These are phyloP conservation scores for Oncopodura yosiiana DNA, from an alignment of 1,140 invertebrate genomes.

Conservation along the genomic window DNA sequence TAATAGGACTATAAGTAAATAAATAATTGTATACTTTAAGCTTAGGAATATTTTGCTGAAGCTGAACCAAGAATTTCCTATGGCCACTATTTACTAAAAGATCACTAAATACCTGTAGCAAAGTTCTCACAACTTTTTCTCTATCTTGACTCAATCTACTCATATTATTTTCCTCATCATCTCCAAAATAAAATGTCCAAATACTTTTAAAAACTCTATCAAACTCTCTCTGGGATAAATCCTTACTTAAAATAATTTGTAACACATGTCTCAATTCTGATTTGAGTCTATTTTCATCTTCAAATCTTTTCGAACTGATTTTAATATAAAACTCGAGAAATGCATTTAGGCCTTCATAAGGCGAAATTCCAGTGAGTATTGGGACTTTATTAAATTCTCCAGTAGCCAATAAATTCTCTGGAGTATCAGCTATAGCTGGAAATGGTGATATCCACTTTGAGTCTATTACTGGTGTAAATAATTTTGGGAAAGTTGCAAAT, in stretches of 20 bases:
- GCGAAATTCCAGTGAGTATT: slow-evolving; percentile 15
- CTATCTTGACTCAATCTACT: background rate
- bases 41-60: background rate
- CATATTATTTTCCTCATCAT: background rate
- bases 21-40: slow-evolving; percentile 7
- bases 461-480: slow-evolving; percentile 5
- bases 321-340: slow-evolving; percentile 24
- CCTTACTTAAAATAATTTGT: slow-evolving; percentile 4
- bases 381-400: slow-evolving; percentile 16
- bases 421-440: slow-evolving; percentile 4
- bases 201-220: slow-evolving; percentile 12
- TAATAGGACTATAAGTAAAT: slow-evolving; percentile 7
- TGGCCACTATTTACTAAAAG: slow-evolving; percentile 15
- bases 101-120: slow-evolving; percentile 17
- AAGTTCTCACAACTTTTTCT: background rate
- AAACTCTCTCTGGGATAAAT: background rate
- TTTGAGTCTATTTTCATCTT: slow-evolving; percentile 1
- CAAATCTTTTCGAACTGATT: background rate
- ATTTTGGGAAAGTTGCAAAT: slow-evolving; percentile 3
- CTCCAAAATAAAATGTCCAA: slow-evolving; percentile 18
- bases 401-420: slow-evolving; percentile 3
- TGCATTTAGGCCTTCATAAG: slow-evolving; percentile 18
- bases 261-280: background rate
- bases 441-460: background rate
- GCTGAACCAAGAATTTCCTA: background rate